phyloP scores from a whole-genome alignment of 1,140 invertebrate genomes.

The Harlomillsia oculata region DNA sequence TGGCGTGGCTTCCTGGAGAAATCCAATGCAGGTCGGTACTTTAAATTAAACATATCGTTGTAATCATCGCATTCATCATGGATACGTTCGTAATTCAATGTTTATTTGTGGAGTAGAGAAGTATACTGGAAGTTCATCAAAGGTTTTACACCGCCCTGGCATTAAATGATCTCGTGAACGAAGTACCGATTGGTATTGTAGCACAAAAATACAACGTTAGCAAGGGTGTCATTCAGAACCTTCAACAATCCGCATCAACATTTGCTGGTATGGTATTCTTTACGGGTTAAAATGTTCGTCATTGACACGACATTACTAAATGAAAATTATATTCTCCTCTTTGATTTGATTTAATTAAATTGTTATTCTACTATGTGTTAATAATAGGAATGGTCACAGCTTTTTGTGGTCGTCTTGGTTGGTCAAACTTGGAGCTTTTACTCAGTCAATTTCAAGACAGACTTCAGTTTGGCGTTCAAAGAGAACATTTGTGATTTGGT shows the following conservation, averaged over 20 bases:
- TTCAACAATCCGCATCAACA: conserved; percentile 89
- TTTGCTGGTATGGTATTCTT: conserved; percentile 66
- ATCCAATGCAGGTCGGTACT: conserved; percentile 42
- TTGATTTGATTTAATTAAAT: neutral
- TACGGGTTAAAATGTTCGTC: neutral
- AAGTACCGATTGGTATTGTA: conserved; percentile 68
- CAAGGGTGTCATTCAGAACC: conserved; percentile 74
- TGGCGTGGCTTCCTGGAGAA: conserved; percentile 51
- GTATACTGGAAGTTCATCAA: conserved; percentile 38
- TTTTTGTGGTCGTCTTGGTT: conserved; percentile 86
- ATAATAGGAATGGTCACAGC: conserved; percentile 75
- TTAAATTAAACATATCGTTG: neutral
- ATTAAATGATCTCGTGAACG: conserved; percentile 85
- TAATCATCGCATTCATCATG: conserved; percentile 1
- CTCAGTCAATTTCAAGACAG: conserved; percentile 87
- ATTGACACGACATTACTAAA: neutral
- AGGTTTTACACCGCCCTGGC: conserved; percentile 89
- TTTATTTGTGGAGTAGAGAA: neutral
- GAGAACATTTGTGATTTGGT: conserved; percentile 87
- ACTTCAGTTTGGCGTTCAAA: conserved; percentile 85
- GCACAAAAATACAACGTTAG: conserved; percentile 73
- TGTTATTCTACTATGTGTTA: conserved; percentile 20
- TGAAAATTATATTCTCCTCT: neutral
- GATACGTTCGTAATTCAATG: neutral
- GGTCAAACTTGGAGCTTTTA: conserved; percentile 79